phyloP scores from a whole-genome alignment of 1,140 invertebrate species.

The Nomia melanderi region DNA sequence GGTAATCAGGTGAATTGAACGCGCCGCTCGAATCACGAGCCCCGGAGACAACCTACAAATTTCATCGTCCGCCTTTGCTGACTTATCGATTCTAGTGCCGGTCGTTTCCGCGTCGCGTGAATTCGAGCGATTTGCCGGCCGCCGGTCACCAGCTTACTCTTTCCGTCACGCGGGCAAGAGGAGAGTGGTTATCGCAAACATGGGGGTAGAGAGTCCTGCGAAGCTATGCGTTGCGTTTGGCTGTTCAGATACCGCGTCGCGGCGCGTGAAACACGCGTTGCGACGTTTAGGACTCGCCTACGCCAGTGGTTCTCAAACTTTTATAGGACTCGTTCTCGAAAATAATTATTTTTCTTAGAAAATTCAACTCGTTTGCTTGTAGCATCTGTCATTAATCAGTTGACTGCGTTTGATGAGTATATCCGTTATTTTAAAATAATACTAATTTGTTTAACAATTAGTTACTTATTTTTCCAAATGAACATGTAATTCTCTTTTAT shows the following conservation, averaged over 20 bases:
- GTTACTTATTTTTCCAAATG: too few species aligned
- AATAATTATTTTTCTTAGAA: too few species aligned
- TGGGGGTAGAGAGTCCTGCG: neutral
- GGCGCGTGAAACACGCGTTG: constrained; percentile 24
- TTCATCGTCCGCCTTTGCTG: constrained; percentile 30
- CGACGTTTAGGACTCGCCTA: too few species aligned
- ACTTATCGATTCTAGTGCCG: constrained; percentile 30
- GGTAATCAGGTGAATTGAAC: constrained; percentile 24
- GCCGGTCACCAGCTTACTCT: constrained; percentile 11
- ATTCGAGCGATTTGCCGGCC: constrained; percentile 23
- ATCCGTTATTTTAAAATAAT: too few species aligned
- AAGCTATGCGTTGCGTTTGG: neutral
- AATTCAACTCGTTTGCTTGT: too few species aligned
- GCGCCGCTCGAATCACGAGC: neutral
- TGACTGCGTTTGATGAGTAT: too few species aligned
- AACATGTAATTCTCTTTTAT: too few species aligned
- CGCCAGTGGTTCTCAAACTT: too few species aligned
- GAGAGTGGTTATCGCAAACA: neutral
- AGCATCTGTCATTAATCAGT: too few species aligned
- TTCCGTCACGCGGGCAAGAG: constrained; percentile 3
- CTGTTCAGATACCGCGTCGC: constrained; percentile 24
- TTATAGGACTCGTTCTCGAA: too few species aligned
- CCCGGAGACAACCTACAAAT: constrained; percentile 29
- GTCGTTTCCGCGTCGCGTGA: constrained; percentile 25
- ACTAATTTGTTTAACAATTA: too few species aligned